Evolutionary conservation across 2,113 vertebrate species (phyloP).

Genomic region (Lichenostomus cassidix): DNA sequence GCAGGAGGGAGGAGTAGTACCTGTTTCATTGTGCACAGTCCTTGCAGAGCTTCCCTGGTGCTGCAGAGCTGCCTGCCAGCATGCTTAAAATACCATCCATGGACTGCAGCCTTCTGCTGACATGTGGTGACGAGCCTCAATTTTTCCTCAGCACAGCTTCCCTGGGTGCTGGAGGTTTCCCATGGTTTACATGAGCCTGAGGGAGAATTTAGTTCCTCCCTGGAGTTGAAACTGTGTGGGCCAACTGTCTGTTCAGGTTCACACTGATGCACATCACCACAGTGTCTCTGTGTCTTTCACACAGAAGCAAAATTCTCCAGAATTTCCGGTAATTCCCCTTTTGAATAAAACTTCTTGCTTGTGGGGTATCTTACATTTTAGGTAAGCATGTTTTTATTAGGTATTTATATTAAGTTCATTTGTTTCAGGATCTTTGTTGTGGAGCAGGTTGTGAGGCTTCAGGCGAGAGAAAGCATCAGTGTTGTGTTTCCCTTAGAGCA

Average conservation of each 20-base stretch:
- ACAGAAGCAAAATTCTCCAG: background rate
- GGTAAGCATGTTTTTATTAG: background rate
- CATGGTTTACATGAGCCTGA: background rate
- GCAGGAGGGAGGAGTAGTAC: background rate
- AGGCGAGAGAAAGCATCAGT: background rate
- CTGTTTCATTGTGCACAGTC: background rate
- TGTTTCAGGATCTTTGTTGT: background rate
- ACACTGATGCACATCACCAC: background rate
- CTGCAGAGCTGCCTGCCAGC: background rate
- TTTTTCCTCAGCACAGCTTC: background rate
- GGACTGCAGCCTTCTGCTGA: background rate
- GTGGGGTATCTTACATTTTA: background rate
- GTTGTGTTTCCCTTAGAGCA: background rate
- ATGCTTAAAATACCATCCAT: background rate
- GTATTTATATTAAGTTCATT: background rate
- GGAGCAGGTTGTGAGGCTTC: background rate
- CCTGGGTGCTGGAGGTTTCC: conserved; percentile 3
- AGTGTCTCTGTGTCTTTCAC: background rate
- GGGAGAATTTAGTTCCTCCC: conserved; percentile 15
- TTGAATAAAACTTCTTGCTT: background rate
- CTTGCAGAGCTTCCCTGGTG: background rate
- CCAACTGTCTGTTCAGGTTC: background rate
- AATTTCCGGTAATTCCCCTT: conserved; percentile 11
- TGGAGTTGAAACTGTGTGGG: background rate
- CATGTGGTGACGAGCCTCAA: background rate